Conservation (phyloP, 2,113 vertebrate species). For the Erpornis zantholeuca region DNA sequence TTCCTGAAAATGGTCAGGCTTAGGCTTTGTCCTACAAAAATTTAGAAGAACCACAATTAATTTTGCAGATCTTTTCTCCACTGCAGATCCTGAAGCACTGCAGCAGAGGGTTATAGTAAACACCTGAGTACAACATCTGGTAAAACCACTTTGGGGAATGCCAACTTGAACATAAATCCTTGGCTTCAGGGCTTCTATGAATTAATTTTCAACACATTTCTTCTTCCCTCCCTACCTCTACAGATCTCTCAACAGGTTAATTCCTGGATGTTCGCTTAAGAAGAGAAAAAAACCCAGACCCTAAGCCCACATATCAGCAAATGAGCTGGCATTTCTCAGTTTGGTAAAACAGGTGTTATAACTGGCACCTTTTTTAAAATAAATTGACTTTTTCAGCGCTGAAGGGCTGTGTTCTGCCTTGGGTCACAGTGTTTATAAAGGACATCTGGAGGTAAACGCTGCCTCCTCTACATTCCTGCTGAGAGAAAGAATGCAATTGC, state of each 20-base stretch:
- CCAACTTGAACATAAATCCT: neutral
- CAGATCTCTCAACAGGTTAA: neutral
- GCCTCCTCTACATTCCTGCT: neutral
- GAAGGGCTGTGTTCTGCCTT: neutral
- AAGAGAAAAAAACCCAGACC: accelerated
- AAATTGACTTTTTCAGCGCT: accelerated
- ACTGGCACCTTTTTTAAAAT: neutral
- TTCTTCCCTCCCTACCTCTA: neutral
- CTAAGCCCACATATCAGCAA: neutral
- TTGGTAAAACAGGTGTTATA: neutral
- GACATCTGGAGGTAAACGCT: neutral
- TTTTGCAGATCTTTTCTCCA: neutral
- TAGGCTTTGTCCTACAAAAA: neutral
- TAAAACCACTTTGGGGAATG: neutral
- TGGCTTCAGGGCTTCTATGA: neutral
- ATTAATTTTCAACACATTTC: neutral
- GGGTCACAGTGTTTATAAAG: neutral
- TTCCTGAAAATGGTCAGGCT: neutral
- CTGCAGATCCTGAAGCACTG: neutral
- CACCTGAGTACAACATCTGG: neutral
- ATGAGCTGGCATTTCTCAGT: neutral
- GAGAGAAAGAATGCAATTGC: neutral
- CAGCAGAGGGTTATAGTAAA: neutral
- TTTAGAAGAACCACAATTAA: neutral
- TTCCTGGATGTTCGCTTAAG: neutral